These are phyloP conservation scores for Malurus elegans DNA, from an alignment of 2,113 vertebrate genomes.

Conservation along the genomic window DNA sequence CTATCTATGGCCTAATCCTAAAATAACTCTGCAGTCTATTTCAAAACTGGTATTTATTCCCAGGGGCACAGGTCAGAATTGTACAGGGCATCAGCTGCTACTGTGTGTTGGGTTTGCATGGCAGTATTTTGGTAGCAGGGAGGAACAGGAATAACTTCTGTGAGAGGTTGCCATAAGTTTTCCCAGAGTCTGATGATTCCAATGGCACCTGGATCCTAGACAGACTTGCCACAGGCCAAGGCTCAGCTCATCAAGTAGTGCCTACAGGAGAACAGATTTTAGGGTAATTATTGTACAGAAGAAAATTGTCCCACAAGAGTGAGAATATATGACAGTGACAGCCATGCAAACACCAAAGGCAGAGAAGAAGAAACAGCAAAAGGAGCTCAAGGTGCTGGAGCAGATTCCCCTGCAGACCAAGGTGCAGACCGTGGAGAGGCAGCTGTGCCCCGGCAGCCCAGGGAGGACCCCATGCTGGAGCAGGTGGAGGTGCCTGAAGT, in stretches of 20 bases:
- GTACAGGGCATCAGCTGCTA: neutral
- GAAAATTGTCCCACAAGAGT: neutral
- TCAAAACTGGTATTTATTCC: neutral
- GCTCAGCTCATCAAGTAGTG: neutral
- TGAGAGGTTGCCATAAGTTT: neutral
- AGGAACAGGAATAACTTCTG: neutral
- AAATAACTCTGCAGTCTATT: accelerated
- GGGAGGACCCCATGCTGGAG: neutral
- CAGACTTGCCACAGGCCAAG: neutral
- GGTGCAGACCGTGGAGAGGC: neutral
- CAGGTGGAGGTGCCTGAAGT: neutral
- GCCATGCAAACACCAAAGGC: neutral
- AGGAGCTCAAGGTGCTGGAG: accelerated
- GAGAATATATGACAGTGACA: neutral
- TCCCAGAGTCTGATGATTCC: neutral
- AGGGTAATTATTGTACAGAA: neutral
- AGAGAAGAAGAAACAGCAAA: neutral
- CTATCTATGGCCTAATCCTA: neutral
- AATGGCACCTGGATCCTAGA: neutral
- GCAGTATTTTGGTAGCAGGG: neutral
- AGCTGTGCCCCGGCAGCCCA: neutral
- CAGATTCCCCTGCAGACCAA: neutral
- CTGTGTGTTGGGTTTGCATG: neutral
- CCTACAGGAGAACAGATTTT: neutral
- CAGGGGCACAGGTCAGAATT: neutral